Evolutionary conservation across 2,113 vertebrate genomes (phyloP).

Genomic region (Lepidothrix coronata): DNA sequence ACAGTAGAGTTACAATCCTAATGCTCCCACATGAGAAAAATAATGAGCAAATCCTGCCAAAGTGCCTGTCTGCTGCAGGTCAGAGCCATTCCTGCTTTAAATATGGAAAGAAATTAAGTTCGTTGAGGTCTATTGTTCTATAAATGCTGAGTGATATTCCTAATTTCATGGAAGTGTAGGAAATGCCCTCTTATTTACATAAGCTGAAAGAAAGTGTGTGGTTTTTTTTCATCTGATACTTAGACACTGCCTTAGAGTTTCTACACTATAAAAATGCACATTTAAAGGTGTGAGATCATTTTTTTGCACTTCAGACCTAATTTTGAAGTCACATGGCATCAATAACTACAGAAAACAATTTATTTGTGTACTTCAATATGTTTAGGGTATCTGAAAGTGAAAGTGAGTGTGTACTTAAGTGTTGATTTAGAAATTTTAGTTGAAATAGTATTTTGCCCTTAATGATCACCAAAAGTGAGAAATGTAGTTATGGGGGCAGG

Average conservation of each 20-base stretch:
- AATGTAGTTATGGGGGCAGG: accelerated
- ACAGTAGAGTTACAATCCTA: not conserved
- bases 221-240: not conserved
- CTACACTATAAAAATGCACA: not conserved
- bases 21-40: not conserved
- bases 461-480: not conserved
- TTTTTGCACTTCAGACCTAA: not conserved
- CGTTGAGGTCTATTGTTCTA: not conserved
- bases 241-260: not conserved
- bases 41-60: not conserved
- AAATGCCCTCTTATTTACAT: not conserved
- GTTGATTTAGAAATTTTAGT: not conserved
- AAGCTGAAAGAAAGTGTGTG: not conserved
- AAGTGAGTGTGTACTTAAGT: not conserved
- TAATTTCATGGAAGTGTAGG: not conserved
- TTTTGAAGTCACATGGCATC: not conserved
- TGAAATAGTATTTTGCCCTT: not conserved
- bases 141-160: not conserved
- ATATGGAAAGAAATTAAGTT: not conserved
- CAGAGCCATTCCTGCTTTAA: not conserved
- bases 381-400: not conserved
- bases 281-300: not conserved
- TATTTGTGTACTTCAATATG: not conserved
- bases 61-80: not conserved
- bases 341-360: not conserved